These are phyloP conservation scores for Astyanax mexicanus DNA, from an alignment of 2,797 vertebrate genomes.

Conservation along the genomic window DNA sequence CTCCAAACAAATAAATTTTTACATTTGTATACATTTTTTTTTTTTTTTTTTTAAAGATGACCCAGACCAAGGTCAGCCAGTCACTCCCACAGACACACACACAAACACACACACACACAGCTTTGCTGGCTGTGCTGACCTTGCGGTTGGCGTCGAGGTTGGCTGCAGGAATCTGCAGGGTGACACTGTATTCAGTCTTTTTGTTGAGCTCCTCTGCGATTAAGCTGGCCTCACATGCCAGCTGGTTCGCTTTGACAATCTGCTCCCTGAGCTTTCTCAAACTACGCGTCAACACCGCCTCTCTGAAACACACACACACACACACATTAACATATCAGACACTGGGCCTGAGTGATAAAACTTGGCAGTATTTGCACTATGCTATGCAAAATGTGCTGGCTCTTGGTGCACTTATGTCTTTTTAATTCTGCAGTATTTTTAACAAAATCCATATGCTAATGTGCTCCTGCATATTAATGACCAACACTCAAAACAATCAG, in stretches of 20 bases:
- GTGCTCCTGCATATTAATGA: too few species aligned
- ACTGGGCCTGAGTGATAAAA: too few species aligned
- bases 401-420: too few species aligned
- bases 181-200: conserved; percentile 93
- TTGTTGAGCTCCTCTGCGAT: conserved; percentile 94
- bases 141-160: conserved; percentile 98
- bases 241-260: conserved; percentile 91
- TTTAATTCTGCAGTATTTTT: too few species aligned
- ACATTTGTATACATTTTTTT: too few species aligned
- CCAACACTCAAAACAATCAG: too few species aligned
- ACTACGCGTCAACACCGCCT: conserved; percentile 89
- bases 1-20: too few species aligned
- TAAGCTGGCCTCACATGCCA: conserved; percentile 93
- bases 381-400: too few species aligned
- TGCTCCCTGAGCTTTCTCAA: conserved; percentile 91
- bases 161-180: conserved; percentile 94
- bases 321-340: neutral
- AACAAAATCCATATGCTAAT: too few species aligned
- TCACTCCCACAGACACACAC: neutral
- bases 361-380: too few species aligned
- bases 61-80: too few species aligned
- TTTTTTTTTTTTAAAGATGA: neutral
- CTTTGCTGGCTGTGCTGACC: conserved; percentile 73
- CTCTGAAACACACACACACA: conserved; percentile 72
- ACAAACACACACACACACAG: conserved; percentile 10